Conservation (phyloP, 2,888 invertebrate species). For the Tipula confusa region DNA sequence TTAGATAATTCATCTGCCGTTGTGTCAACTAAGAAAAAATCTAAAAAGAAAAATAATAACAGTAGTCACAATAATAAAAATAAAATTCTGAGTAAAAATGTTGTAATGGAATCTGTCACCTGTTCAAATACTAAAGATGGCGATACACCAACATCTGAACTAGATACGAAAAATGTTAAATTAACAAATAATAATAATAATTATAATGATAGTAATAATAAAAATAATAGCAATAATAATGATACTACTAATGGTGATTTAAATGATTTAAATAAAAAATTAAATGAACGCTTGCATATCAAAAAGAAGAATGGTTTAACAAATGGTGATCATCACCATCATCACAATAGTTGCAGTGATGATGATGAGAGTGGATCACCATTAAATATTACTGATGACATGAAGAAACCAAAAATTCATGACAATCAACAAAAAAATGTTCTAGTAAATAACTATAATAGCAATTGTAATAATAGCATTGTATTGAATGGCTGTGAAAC, state of each 20-base stretch:
- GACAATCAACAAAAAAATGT: not conserved
- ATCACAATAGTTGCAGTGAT: not conserved
- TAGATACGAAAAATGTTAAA: not conserved
- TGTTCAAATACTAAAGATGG: constrained; percentile 26
- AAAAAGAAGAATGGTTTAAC: constrained; percentile 35
- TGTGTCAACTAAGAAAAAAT: constrained; percentile 6
- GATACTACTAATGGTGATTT: constrained; percentile 20
- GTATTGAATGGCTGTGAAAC: not conserved
- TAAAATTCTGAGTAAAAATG: not conserved
- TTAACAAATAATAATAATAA: not conserved
- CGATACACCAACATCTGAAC: constrained; percentile 26
- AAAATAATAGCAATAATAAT: not conserved
- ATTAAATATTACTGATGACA: constrained; percentile 5
- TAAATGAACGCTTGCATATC: constrained; percentile 33
- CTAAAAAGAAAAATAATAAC: constrained; percentile 25
- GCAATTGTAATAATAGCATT: not conserved
- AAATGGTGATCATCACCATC: constrained; percentile 27
- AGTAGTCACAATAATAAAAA: constrained; percentile 27
- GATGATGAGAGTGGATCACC: not conserved
- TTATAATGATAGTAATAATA: not conserved
- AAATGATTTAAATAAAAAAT: constrained; percentile 32
- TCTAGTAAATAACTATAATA: not conserved
- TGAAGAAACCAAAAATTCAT: not conserved
- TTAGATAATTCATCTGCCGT: not conserved
- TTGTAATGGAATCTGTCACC: constrained; percentile 28